These are phyloP conservation scores for Nothocercus nigrocapillus DNA, from an alignment of 2,113 vertebrate species.

Conservation along the genomic window DNA sequence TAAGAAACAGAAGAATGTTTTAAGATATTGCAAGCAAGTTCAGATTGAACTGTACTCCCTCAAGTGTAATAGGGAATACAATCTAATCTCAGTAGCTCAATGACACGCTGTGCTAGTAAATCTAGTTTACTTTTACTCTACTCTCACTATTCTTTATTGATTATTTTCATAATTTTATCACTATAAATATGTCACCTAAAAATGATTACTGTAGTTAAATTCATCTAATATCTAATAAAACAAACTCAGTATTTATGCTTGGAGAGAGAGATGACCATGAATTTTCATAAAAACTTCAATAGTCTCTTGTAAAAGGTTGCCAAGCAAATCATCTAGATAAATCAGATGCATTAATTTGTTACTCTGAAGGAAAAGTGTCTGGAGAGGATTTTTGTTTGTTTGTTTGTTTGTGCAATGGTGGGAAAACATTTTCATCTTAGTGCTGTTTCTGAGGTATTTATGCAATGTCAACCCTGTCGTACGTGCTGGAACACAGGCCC, in stretches of 20 bases:
- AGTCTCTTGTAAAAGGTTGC: not conserved
- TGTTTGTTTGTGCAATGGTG: not conserved
- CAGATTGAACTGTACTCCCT: constrained; percentile 66
- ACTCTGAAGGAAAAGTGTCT: not conserved
- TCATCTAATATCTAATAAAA: constrained; percentile 51
- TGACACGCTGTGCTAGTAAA: constrained; percentile 52
- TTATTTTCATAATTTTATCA: constrained; percentile 67
- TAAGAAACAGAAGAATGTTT: not conserved
- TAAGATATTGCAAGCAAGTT: constrained; percentile 16
- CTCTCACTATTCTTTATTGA: constrained; percentile 55
- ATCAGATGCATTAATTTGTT: not conserved
- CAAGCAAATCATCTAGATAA: not conserved
- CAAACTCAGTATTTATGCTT: not conserved
- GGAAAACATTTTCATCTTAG: not conserved
- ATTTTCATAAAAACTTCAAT: not conserved
- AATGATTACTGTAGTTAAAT: constrained; percentile 71
- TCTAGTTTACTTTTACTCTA: constrained; percentile 56
- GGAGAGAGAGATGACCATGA: not conserved
- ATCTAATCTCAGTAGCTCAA: constrained; percentile 67
- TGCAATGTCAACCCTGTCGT: not conserved
- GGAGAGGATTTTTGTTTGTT: not conserved
- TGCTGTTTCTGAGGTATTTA: not conserved
- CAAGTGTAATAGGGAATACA: constrained; percentile 52
- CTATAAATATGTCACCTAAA: constrained; percentile 48
- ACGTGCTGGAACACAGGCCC: not conserved